Conservation (phyloP, 2,113 vertebrate genomes). For the Eonycteris spelaea region DNA sequence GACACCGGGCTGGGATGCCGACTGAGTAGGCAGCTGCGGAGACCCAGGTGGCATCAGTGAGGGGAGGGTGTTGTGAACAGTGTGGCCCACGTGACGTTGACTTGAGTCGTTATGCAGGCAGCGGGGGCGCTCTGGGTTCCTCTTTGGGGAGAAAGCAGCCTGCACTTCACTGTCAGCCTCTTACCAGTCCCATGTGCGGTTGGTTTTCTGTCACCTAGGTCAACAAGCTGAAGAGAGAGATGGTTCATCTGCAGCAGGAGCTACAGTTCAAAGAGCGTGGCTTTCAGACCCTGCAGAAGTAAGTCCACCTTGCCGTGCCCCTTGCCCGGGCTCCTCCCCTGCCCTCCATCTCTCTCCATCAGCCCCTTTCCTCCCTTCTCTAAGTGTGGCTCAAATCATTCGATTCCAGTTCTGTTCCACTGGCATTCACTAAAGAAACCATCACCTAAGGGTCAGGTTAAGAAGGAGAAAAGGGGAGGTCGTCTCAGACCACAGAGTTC, state of each 20-base stretch:
- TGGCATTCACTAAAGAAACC: background rate
- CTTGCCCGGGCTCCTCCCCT: background rate
- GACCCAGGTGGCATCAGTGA: background rate
- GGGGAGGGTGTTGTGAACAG: background rate
- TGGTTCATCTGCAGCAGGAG: slow-evolving; percentile 95
- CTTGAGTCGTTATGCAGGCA: background rate
- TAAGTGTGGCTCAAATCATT: background rate
- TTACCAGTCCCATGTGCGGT: background rate
- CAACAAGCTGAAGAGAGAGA: slow-evolving; percentile 96
- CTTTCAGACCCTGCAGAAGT: slow-evolving; percentile 95
- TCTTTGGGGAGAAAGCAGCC: background rate
- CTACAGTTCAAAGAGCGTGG: slow-evolving; percentile 96
- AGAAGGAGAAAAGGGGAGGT: background rate
- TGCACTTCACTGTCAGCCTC: background rate
- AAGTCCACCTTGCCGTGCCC: slow-evolving; percentile 73
- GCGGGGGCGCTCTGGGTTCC: background rate
- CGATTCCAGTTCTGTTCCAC: background rate
- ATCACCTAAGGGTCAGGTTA: background rate
- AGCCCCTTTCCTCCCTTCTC: background rate
- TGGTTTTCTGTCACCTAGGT: slow-evolving; percentile 83
- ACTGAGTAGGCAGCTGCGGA: background rate
- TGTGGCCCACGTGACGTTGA: background rate
- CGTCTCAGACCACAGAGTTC: background rate
- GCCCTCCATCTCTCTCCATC: background rate
- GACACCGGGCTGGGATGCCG: background rate